These are phyloP conservation scores for Phalacrocorax pelagicus DNA, from an alignment of 2,113 vertebrate genomes.

Conservation along the genomic window DNA sequence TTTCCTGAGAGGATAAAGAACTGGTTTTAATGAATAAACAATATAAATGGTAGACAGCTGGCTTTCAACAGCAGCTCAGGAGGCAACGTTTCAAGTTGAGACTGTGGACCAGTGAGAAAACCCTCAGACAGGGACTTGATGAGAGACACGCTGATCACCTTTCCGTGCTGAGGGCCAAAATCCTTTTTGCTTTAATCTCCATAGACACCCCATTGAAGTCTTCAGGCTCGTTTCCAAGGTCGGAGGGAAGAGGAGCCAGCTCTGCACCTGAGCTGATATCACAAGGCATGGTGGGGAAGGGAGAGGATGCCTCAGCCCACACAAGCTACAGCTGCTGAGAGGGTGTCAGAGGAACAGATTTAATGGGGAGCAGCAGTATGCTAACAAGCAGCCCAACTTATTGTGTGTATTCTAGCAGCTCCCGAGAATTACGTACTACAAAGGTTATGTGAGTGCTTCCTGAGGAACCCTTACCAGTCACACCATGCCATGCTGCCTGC, in stretches of 20 bases:
- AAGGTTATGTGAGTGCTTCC: rapidly evolving
- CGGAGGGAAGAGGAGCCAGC: background rate
- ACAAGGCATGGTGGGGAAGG: background rate
- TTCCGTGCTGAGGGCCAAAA: background rate
- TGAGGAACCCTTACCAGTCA: background rate
- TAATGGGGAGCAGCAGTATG: background rate
- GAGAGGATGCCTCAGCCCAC: background rate
- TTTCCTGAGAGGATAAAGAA: slow-evolving; percentile 80
- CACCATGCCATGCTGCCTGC: rapidly evolving
- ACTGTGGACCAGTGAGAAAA: background rate
- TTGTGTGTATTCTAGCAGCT: background rate
- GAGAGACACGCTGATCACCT: background rate
- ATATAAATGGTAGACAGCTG: slow-evolving; percentile 73
- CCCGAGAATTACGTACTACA: rapidly evolving
- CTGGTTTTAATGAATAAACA: slow-evolving; percentile 79
- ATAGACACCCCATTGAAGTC: background rate
- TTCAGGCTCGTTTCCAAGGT: background rate
- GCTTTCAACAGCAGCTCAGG: slow-evolving; percentile 59
- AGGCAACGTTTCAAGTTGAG: slow-evolving; percentile 20
- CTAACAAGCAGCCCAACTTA: rapidly evolving
- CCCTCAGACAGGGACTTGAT: background rate
- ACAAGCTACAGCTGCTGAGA: background rate
- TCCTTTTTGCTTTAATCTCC: background rate
- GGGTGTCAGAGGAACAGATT: background rate
- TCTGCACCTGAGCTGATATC: background rate